Evolutionary conservation across 2,113 vertebrate genomes (phyloP), one percentile per base, ranked within the genome.

Genomic region (Phoenicopterus ruber): DNA sequence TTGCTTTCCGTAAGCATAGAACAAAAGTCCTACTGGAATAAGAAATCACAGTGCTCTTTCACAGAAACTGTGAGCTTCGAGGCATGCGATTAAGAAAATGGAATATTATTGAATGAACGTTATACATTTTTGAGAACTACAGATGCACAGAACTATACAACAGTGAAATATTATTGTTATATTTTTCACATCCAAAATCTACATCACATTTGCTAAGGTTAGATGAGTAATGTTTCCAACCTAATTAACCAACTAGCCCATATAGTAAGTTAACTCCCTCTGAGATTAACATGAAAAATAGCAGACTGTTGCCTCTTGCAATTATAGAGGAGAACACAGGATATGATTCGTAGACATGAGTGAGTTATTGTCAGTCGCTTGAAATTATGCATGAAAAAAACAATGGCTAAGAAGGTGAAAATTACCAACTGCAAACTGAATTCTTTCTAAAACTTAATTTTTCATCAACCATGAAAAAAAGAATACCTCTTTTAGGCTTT

Each of bases 191-290:
- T 44, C 47, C n/a, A 50, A 42, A 92, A 58, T 76, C 15, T 84
- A 34, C 29, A 44, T 66, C 80, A 69, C 17, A 50, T 93, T 96
- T 95, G 42, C 72, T 79, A 79, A 91, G 61, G 38, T 84, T 91
- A 81, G 19, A 89, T 95, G 95, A 84, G 21, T 87, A 96, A 89
- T 89, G 16, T 87, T 94, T 96, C 79, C 63, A 86, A 50, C 34
- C 47, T 89, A 86, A 86, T 91, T 91, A 94, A 69, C 55, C 63
- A 92, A 63, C 57, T 83, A 81, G 7, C n/a, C 47, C 31, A 44
- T 52, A 61, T 36, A 89, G 58, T 77, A 73, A 83, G 11, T 65
- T 86, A 65, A 2, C 4, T 86, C 10, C 58, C 63, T 78, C 59
- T 54, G 84, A 96, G 42, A 89, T 38, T 81, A 74, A 21, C 55